These are phyloP conservation scores for Semotilus atromaculatus DNA, from an alignment of 2,797 vertebrate species.

Conservation along the genomic window DNA sequence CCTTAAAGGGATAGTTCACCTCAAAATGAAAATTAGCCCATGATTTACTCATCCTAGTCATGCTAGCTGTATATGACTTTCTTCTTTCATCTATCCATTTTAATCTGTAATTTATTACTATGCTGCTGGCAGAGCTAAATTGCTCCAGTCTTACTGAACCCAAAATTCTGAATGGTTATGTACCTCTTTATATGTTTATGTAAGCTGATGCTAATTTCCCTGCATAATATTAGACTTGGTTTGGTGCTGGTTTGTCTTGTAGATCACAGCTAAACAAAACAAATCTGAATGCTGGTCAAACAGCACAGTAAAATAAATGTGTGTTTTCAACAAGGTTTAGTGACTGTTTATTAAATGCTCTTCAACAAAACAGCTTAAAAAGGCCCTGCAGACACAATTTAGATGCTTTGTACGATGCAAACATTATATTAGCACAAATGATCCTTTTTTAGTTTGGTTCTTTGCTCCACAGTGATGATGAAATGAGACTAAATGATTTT, in stretches of 20 bases:
- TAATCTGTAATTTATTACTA: not conserved
- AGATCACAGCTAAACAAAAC: not conserved
- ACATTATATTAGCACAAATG: conserved; percentile 42
- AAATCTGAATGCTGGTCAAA: not conserved
- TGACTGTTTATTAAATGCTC: conserved; percentile 20
- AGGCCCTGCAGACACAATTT: conserved; percentile 17
- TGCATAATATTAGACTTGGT: not conserved
- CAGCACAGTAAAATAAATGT: not conserved
- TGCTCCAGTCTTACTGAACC: not conserved
- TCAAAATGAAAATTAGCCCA: too few species aligned
- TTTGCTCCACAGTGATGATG: conserved; percentile 35
- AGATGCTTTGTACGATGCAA: conserved; percentile 16
- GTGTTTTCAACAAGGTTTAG: not conserved
- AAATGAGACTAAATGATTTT: conserved; percentile 51
- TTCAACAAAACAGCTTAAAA: conserved; percentile 17
- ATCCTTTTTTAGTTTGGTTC: conserved; percentile 17
- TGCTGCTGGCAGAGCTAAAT: not conserved
- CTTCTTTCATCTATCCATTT: too few species aligned
- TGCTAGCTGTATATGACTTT: too few species aligned
- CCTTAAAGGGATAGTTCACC: not conserved
- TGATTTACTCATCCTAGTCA: too few species aligned
- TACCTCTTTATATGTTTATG: not conserved
- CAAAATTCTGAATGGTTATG: not conserved
- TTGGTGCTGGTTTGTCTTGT: not conserved
- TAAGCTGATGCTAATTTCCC: not conserved